Conservation (phyloP, 2,888 invertebrate genomes). For the Trissoscelio sp. region DNA sequence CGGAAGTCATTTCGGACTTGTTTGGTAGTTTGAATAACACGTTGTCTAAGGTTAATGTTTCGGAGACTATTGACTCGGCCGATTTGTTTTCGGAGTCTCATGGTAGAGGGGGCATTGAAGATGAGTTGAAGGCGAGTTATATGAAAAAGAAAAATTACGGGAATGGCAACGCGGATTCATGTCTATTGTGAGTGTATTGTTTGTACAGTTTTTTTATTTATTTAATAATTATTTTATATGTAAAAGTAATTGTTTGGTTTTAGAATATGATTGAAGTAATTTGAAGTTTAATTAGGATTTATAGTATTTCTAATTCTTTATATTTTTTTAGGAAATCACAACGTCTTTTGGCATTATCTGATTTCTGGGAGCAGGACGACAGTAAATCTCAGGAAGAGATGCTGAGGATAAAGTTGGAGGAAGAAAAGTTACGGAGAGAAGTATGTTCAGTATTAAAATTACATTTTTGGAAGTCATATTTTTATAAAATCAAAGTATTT, state of each 20-base stretch:
- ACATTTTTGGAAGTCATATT: background rate
- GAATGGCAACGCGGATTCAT: constrained; percentile 72
- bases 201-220: too few relatives aligned
- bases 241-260: too few relatives aligned
- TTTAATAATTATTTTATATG: background rate
- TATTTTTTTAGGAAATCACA: constrained; percentile 70
- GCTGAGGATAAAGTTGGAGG: constrained; percentile 86
- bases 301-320: background rate
- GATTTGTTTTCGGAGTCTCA: constrained; percentile 30
- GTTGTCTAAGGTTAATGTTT: constrained; percentile 23
- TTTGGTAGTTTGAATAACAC: constrained; percentile 47
- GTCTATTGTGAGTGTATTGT: constrained; percentile 47
- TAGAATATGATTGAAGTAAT: background rate
- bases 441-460: constrained; percentile 82
- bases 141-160: constrained; percentile 47
- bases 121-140: constrained; percentile 20
- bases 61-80: constrained; percentile 8
- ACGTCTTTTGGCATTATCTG: constrained; percentile 85
- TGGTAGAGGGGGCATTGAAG: constrained; percentile 15
- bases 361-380: constrained; percentile 86
- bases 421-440: constrained; percentile 90
- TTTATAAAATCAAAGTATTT: too few relatives aligned
- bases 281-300: background rate
- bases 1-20: constrained; percentile 29
- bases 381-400: constrained; percentile 80